Percentiles rank a stretch among this genome's conserved stretches.
phyloP scores from a whole-genome alignment of 2,888 invertebrate genomes.

The Limnephilus rhombicus region DNA sequence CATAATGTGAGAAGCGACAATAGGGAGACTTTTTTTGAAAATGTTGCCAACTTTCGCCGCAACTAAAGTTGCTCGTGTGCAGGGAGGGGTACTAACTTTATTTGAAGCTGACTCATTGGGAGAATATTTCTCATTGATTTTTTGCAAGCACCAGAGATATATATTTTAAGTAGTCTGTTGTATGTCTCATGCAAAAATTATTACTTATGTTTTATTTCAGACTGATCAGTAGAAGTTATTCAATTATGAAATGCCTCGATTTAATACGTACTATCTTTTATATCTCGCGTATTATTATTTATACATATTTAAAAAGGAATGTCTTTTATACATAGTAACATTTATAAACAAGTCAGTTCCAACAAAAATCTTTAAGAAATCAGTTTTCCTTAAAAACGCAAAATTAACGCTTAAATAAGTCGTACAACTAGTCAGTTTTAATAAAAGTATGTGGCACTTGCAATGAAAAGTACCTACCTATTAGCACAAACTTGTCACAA shows the following conservation, averaged over 20 bases:
- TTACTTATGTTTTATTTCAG: not conserved
- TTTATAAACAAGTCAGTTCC: not conserved
- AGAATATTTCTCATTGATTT: too few species aligned
- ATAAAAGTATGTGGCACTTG: not conserved
- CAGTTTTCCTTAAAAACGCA: not conserved
- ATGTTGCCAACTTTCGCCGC: too few species aligned
- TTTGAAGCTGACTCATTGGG: too few species aligned
- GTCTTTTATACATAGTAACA: not conserved
- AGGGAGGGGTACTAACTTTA: too few species aligned
- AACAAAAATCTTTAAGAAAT: conserved; percentile 9
- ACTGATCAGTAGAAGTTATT: not conserved
- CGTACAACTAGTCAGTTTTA: not conserved
- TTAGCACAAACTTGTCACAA: not conserved
- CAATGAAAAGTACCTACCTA: not conserved
- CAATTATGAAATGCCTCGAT: not conserved
- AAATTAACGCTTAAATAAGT: not conserved
- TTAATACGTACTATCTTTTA: not conserved
- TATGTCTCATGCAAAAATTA: too few species aligned
- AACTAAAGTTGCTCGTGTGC: too few species aligned
- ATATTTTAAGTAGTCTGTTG: not conserved
- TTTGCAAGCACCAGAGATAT: not conserved
- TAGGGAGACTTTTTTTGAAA: too few species aligned
- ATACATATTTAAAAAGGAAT: not conserved
- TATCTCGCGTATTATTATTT: not conserved
- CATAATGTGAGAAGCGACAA: too few species aligned